Conservation (phyloP, 2,888 invertebrate species). For the Pedicia rivosa region DNA sequence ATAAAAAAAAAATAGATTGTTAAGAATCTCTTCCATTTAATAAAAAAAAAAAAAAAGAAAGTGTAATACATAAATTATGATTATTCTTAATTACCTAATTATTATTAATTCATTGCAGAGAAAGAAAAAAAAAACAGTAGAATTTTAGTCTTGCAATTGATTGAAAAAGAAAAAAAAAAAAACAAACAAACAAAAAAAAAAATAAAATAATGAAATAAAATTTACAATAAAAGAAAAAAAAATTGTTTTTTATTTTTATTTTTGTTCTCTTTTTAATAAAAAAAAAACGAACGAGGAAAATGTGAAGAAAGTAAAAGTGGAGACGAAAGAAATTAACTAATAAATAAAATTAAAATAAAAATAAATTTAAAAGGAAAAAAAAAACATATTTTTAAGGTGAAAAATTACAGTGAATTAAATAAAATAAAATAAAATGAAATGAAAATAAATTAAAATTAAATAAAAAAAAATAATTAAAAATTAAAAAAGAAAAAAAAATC, state of each 20-base stretch:
- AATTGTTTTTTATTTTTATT: no score
- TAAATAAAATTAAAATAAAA: slow-evolving; percentile 3
- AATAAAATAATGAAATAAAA: slow-evolving; percentile 1
- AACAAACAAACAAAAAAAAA: slow-evolving; percentile 1
- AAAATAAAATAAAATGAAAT: neutral
- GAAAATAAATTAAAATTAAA: slow-evolving; percentile 1
- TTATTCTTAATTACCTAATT: no score
- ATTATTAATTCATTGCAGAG: no score
- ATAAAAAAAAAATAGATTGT: slow-evolving; percentile 1
- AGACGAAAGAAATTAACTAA: slow-evolving; percentile 2
- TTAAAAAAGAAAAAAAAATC: slow-evolving; percentile 1
- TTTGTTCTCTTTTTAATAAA: no score
- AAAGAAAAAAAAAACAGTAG: no score
- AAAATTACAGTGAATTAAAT: neutral
- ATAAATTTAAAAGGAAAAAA: slow-evolving; percentile 8
- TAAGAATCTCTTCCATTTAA: slow-evolving; percentile 3
- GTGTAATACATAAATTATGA: slow-evolving; percentile 17
- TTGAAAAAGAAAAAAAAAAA: slow-evolving; percentile 9
- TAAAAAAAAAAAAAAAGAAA: slow-evolving; percentile 8
- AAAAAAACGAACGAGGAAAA: no score
- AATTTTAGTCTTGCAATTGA: neutral
- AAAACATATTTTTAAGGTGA: neutral
- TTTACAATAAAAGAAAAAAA: no score
- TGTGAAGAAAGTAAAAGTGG: slow-evolving; percentile 6
- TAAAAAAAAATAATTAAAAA: slow-evolving; percentile 9